Evolutionary conservation across 2,797 vertebrate genomes (phyloP), one percentile per base, ranked within the genome.

Genomic region (Tenualosa ilisha): DNA sequence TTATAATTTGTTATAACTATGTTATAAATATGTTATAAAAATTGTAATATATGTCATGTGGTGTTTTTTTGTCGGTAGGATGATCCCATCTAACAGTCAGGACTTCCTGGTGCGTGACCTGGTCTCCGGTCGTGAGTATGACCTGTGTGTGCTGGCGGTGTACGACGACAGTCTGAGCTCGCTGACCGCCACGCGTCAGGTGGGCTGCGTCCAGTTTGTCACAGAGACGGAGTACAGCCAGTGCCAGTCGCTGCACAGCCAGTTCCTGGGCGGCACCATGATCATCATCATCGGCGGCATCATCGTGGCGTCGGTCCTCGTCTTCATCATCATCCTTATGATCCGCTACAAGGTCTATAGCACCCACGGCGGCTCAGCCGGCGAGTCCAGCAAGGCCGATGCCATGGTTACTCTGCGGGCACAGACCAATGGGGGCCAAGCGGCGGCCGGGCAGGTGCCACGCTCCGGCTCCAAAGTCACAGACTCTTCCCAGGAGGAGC

Each of bases 271-370:
- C 3, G 97, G 97, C 43, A 98, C 97, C 56, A 97, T 98, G 96
- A 98, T 98, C 92, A 97, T 98, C 91, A 97, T 97, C 93, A 98
- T 98, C n/a, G 97, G 97, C 24, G 97, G 97, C 79, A 97, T 98
- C 92, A 98, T 98, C n/a, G 97, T 98, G 54, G 97, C 97, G 2
- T 98, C 97, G 0, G 97, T 97, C 83, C 95, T 98, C 53, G 97
- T 98, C 86, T 98, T 98, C 90, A 99, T 99, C 88, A 97, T 98
- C 88, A 97, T 98, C 91, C 95, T 99, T 59, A 98, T 98, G 96
- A 98, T 98, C 84, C 95, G 97, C 81, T 99, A 98, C 91, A 99
- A 98, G 89, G 97, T 97, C 84, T 97, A 97, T 81, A 96, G 94
- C 65, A 94, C 96, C 20, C 95, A 97, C 0, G 96, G 96, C 0